Percentiles rank a stretch among this genome's conserved stretches.
Evolutionary conservation across 2,888 invertebrate genomes (phyloP).

Genomic region (Podotricha telesiphe): DNA sequence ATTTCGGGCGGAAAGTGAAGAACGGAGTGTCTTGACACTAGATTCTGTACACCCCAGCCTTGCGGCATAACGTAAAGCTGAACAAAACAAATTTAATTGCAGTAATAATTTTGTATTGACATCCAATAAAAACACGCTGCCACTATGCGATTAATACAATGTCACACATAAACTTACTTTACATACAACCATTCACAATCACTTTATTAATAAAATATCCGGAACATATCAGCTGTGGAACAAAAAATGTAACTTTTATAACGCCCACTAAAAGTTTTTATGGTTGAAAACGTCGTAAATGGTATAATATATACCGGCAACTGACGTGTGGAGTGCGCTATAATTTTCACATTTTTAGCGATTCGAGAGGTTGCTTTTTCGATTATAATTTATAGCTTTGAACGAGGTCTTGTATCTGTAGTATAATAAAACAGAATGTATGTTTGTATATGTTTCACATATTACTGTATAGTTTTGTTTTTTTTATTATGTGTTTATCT

Average conservation of each 20-base stretch:
- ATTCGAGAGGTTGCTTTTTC: constrained; percentile 72
- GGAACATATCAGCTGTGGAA: constrained; percentile 63
- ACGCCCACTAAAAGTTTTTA: constrained; percentile 77
- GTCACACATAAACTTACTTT: not conserved
- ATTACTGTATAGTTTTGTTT: not conserved
- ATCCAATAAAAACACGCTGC: not conserved
- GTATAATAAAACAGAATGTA: constrained; percentile 16
- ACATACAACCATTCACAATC: constrained; percentile 38
- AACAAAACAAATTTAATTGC: too few species aligned
- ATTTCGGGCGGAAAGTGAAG: too few species aligned
- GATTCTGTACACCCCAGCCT: too few species aligned
- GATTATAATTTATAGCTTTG: constrained; percentile 77
- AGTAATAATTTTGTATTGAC: too few species aligned
- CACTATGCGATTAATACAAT: not conserved
- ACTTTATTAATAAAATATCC: constrained; percentile 59
- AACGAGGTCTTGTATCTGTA: constrained; percentile 54
- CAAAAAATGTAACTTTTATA: constrained; percentile 69
- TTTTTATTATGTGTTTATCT: not conserved
- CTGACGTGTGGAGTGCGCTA: constrained; percentile 62
- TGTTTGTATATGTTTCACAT: constrained; percentile 9
- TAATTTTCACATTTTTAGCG: constrained; percentile 76
- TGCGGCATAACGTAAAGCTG: too few species aligned
- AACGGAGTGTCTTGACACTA: too few species aligned
- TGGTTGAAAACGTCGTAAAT: constrained; percentile 75
- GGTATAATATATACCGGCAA: constrained; percentile 75